Evolutionary conservation across 2,888 invertebrate species (phyloP), one percentile per base, ranked within the genome.

Genomic region (Megamerina dolium): DNA sequence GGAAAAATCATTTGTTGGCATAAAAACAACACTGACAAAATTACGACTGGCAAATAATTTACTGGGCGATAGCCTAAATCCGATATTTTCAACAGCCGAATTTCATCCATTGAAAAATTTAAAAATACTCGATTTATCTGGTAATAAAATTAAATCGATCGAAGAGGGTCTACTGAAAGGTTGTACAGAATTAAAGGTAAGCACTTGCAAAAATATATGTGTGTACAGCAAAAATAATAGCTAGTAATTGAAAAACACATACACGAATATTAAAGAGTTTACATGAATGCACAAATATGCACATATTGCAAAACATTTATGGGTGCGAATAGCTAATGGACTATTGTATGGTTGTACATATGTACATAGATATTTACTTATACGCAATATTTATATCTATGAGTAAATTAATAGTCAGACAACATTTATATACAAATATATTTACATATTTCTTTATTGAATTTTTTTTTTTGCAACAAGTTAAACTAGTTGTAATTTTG

Each of bases 141-240:
- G 83, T 8, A 93, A 93, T 62, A 80, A 78, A 47, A 83, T 93
- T 40, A 79, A 85, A 59, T 85, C 85, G 1, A 75, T 93, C 41
- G 91, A 92, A 61, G 89, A 89, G 60, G 90, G 90, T 1, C 79
- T 92, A 39, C 75, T 92, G 19, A 87, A 88, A 70, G 89, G 89
- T 3, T 89, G 91, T 60, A 75, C 78, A 40, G 80, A 83, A 52
- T 74, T 92, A 9, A 78, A 82, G 77, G 85, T 84, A 64, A 64
- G 64, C 55, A 44, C 27, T 9, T 26, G 8, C 19, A 13, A 20
- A 3, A 13, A 10, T 23, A 23, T 23, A 9, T 23, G 10, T 23
- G 26, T 23, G 6, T 23, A 10, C n/a, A n/a, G n/a, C n/a, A n/a
- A n/a, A n/a, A n/a, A n/a, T n/a, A n/a, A n/a, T n/a, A n/a, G n/a